These are phyloP conservation scores for Myocastor coypus DNA, from an alignment of 2,113 vertebrate genomes.

Conservation along the genomic window DNA sequence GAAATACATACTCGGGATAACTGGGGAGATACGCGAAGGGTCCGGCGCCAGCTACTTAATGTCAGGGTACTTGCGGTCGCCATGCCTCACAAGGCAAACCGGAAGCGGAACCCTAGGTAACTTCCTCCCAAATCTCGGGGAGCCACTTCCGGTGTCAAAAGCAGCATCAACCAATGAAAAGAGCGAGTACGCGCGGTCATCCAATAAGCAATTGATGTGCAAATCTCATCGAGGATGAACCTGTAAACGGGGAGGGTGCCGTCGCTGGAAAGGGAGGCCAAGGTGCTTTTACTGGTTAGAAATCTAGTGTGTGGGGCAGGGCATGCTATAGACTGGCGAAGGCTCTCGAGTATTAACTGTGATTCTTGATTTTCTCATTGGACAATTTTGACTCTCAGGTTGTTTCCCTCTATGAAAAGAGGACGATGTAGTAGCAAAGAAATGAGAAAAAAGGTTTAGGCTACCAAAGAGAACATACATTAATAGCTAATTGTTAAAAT, in stretches of 20 bases:
- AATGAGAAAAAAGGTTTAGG: neutral
- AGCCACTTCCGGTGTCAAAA: no score
- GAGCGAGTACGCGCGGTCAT: neutral
- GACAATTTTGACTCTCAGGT: neutral
- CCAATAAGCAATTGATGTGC: conserved; percentile 45
- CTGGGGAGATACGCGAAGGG: neutral
- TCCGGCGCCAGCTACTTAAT: neutral
- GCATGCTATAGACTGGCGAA: neutral
- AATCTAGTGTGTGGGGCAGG: accelerated
- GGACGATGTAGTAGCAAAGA: neutral
- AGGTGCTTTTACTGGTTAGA: accelerated
- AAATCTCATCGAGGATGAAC: neutral
- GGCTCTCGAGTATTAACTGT: neutral
- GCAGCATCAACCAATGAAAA: conserved; percentile 46
- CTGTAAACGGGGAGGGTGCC: neutral
- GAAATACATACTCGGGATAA: conserved; percentile 39
- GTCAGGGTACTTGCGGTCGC: neutral
- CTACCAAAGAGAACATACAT: neutral
- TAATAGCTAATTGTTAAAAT: neutral
- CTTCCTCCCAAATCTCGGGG: accelerated
- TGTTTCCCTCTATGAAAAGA: neutral
- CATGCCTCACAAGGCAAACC: conserved; percentile 54
- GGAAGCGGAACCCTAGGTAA: conserved; percentile 64
- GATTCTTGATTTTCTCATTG: neutral
- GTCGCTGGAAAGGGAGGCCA: accelerated